Conservation (phyloP, 2,797 vertebrate genomes). For the Phalanger gymnotis region DNA sequence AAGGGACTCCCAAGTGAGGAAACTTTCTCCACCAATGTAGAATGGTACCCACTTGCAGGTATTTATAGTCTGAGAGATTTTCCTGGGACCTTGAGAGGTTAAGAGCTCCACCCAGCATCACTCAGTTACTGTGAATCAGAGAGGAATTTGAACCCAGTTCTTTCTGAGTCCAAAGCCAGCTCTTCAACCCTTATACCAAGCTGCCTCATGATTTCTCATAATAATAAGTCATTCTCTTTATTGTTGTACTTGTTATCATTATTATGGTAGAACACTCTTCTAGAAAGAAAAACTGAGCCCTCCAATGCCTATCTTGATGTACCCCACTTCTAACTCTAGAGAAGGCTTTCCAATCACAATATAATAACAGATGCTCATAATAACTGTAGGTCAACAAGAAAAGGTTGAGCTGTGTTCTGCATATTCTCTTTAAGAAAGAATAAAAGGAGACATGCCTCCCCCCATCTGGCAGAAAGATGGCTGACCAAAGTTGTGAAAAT, state of each 20-base stretch:
- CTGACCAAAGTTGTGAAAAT: not conserved
- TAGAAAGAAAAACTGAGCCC: not conserved
- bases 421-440: not conserved
- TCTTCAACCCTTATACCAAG: not conserved
- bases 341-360: not conserved
- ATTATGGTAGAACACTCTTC: not conserved
- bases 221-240: not conserved
- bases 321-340: not conserved
- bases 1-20: not conserved
- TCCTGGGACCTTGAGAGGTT: not conserved
- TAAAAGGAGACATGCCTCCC: not conserved
- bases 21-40: not conserved
- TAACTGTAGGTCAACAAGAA: not conserved
- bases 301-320: not conserved
- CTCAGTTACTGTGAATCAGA: not conserved
- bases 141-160: not conserved
- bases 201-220: not conserved
- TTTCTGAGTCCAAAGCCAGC: not conserved
- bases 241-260: not conserved
- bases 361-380: not conserved
- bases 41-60: not conserved
- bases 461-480: not conserved
- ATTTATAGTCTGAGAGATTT: not conserved
- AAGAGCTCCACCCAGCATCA: not conserved
- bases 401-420: not conserved